Conservation (phyloP, 1,140 invertebrate species). For the Aphelenchoides avenae region DNA sequence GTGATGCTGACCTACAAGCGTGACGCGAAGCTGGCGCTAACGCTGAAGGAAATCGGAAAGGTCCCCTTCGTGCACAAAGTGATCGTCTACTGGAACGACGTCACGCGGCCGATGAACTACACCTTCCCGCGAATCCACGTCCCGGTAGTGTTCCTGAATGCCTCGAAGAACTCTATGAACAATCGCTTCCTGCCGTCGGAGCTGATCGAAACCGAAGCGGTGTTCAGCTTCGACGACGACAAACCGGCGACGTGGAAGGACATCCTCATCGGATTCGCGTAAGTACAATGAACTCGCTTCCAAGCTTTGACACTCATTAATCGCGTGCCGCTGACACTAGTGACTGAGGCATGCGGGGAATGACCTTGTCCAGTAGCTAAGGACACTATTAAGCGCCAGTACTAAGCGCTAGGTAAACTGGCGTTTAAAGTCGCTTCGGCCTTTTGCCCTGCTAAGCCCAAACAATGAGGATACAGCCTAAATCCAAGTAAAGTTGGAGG, state of each 20-base stretch:
- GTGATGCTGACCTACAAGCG: constrained; percentile 93
- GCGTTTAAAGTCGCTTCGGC: too few relatives aligned
- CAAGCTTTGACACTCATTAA: too few relatives aligned
- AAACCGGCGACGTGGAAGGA: too few relatives aligned
- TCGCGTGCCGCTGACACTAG: too few relatives aligned
- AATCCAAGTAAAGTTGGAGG: too few relatives aligned
- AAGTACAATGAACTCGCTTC: too few relatives aligned
- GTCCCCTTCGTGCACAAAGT: constrained; percentile 94
- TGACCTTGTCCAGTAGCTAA: too few relatives aligned
- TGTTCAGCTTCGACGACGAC: constrained; percentile 96
- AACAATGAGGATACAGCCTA: too few relatives aligned
- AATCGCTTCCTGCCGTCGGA: constrained; percentile 94
- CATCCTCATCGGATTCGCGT: constrained; percentile 95
- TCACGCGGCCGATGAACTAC: constrained; percentile 68
- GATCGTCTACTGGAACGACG: constrained; percentile 66
- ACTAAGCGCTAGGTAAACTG: too few relatives aligned
- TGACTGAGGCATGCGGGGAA: too few relatives aligned
- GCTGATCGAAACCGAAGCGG: constrained; percentile 90
- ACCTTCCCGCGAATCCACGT: constrained; percentile 66
- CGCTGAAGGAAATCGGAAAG: constrained; percentile 78
- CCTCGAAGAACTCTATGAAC: constrained; percentile 84
- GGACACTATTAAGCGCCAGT: too few relatives aligned
- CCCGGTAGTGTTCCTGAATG: constrained; percentile 71
- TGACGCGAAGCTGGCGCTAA: constrained; percentile 83
- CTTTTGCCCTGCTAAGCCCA: too few relatives aligned